Percentiles rank a stretch among this genome's conserved stretches.
phyloP scores from a whole-genome alignment of 2,888 invertebrate species.

The Sialis fuliginosa region DNA sequence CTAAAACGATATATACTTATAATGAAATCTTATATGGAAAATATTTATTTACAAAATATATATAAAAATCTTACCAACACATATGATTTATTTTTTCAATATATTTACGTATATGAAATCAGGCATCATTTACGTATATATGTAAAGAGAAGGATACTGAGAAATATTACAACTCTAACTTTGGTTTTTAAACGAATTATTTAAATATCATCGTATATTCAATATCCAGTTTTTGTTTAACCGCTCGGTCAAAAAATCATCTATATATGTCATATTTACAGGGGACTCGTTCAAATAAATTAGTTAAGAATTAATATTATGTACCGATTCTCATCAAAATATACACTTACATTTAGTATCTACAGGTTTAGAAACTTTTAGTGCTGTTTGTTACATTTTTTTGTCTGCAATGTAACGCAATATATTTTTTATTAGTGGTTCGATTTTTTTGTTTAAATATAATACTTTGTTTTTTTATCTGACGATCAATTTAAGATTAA shows the following conservation, averaged over 20 bases:
- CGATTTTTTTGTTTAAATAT: too few relatives aligned
- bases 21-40: not conserved
- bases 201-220: slow-evolving; percentile 5
- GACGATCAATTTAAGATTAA: too few relatives aligned
- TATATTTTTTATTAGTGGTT: too few relatives aligned
- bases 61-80: not conserved
- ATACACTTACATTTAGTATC: too few relatives aligned
- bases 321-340: too few relatives aligned
- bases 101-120: slow-evolving; percentile 1
- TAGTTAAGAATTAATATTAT: too few relatives aligned
- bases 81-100: not conserved
- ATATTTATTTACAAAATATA: not conserved
- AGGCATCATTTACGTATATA: not conserved
- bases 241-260: slow-evolving; percentile 1
- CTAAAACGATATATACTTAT: too few relatives aligned
- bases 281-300: not conserved
- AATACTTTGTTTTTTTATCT: too few relatives aligned
- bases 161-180: slow-evolving; percentile 4
- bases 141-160: not conserved
- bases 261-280: not conserved
- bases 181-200: slow-evolving; percentile 5
- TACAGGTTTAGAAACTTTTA: too few relatives aligned
- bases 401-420: too few relatives aligned
- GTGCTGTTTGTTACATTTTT: too few relatives aligned
- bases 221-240: slow-evolving; percentile 3